phyloP scores from a whole-genome alignment of 2,888 invertebrate genomes.

The Thalpophila matura region DNA sequence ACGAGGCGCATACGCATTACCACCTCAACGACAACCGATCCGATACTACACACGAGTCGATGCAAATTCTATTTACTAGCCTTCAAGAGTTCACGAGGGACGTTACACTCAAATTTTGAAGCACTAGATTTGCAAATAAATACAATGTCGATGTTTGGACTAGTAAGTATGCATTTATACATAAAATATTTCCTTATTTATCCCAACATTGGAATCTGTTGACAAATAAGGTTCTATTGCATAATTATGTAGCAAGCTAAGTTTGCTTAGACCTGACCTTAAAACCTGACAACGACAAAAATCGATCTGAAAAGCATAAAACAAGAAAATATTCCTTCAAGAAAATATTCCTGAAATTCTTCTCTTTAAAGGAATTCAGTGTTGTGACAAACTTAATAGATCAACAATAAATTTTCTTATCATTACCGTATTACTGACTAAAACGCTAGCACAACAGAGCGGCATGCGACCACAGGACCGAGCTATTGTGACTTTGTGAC shows the following conservation, averaged over 20 bases:
- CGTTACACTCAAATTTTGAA: conserved; percentile 26
- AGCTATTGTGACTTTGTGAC: too few relatives aligned
- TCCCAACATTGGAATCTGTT: conserved; percentile 34
- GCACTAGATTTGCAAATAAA: conserved; percentile 27
- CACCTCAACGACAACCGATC: neutral
- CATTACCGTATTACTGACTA: too few relatives aligned
- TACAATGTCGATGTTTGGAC: conserved; percentile 16
- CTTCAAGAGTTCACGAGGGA: conserved; percentile 25
- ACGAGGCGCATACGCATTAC: conserved; percentile 1
- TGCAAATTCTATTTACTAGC: conserved; percentile 23
- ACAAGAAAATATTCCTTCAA: too few relatives aligned
- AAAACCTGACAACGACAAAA: too few relatives aligned
- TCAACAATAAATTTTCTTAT: too few relatives aligned
- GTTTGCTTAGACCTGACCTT: conserved; percentile 7
- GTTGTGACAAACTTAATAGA: too few relatives aligned
- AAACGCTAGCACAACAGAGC: too few relatives aligned
- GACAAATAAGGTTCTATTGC: conserved; percentile 45
- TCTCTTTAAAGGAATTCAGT: too few relatives aligned
- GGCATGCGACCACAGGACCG: too few relatives aligned
- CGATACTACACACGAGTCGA: neutral
- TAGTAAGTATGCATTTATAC: conserved; percentile 32
- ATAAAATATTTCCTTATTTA: conserved; percentile 50
- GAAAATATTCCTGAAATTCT: too few relatives aligned
- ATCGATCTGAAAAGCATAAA: too few relatives aligned
- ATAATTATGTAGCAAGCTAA: conserved; percentile 23